Conservation (phyloP, 2,797 vertebrate genomes). For the Squalus acanthias region DNA sequence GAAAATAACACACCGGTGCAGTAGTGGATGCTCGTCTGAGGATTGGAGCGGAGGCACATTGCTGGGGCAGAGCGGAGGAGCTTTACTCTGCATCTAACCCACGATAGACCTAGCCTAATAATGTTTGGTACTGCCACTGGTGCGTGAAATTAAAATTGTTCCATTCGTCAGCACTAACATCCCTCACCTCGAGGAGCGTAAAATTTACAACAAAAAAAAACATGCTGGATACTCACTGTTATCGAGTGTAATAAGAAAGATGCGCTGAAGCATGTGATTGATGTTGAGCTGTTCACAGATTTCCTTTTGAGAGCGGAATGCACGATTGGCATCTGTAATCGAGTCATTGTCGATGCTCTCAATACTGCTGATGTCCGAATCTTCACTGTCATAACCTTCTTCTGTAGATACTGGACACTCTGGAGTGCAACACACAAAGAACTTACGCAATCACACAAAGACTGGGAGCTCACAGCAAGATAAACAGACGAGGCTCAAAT, state of each 20-base stretch:
- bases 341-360: constrained; percentile 96
- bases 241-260: constrained; percentile 94
- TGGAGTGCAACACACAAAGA: background rate
- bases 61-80: background rate
- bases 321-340: constrained; percentile 88
- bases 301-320: constrained; percentile 89
- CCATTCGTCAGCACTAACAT: background rate
- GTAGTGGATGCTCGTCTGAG: background rate
- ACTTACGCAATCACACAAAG: background rate
- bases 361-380: constrained; percentile 89
- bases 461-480: background rate
- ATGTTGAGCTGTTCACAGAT: constrained; percentile 96
- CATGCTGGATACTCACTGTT: constrained; percentile 75
- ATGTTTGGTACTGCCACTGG: background rate
- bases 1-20: background rate
- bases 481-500: background rate
- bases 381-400: constrained; percentile 77
- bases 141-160: background rate
- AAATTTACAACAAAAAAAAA: background rate
- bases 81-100: background rate
- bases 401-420: constrained; percentile 48
- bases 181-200: background rate
- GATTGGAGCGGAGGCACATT: background rate
- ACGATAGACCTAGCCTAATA: background rate
- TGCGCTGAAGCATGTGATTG: constrained; percentile 98